These are phyloP conservation scores for Phymatocera aterrima DNA, from an alignment of 2,888 invertebrate species.

Conservation along the genomic window DNA sequence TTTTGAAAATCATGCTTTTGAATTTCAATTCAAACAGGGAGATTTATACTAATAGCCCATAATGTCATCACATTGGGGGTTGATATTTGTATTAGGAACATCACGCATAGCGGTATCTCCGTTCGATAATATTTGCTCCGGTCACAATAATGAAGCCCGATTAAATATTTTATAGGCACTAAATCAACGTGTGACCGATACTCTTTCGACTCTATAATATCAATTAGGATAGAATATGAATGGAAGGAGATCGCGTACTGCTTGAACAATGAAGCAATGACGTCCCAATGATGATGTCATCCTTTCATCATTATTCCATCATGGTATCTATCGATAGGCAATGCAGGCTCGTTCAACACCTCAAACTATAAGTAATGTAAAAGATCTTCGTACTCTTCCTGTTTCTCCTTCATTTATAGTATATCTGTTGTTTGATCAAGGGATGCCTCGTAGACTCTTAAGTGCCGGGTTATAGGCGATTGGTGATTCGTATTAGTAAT, in stretches of 20 bases:
- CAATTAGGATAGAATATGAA: constrained; percentile 26
- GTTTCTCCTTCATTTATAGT: not conserved
- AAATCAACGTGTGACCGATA: constrained; percentile 8
- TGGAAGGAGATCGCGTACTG: constrained; percentile 23
- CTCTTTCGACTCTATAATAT: constrained; percentile 35
- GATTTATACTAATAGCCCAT: too few relatives aligned
- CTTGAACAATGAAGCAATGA: constrained; percentile 32
- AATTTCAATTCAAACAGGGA: not conserved
- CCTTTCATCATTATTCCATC: constrained; percentile 27
- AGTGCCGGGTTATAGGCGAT: not conserved
- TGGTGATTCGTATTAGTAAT: not conserved
- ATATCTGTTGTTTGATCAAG: not conserved
- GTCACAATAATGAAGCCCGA: not conserved
- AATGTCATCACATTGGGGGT: not conserved
- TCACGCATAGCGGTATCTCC: not conserved
- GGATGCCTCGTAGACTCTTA: not conserved
- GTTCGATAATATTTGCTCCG: not conserved
- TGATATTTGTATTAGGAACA: not conserved
- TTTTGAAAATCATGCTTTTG: not conserved
- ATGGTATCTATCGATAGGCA: constrained; percentile 14
- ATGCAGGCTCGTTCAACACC: not conserved
- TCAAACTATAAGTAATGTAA: not conserved
- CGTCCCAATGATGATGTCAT: constrained; percentile 37
- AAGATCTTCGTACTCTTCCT: not conserved
- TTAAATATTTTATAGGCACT: constrained; percentile 30